These are phyloP conservation scores for Fringilla coelebs DNA, from an alignment of 2,797 vertebrate genomes.

Conservation along the genomic window DNA sequence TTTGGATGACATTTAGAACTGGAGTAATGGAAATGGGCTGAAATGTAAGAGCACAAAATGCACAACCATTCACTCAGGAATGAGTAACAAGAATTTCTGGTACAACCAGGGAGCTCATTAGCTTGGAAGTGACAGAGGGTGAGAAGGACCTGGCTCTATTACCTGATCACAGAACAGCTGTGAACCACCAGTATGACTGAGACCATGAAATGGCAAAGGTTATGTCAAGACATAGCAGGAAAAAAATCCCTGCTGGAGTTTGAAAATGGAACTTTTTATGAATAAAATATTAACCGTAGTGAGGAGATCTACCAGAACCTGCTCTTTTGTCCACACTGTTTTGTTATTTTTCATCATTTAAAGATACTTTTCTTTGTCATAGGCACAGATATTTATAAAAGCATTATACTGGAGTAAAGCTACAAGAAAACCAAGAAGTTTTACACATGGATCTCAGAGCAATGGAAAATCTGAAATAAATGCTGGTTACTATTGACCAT, in stretches of 20 bases:
- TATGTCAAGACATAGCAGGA: not conserved
- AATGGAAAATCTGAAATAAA: not conserved
- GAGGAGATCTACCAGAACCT: not conserved
- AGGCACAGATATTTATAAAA: not conserved
- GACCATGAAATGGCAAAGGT: not conserved
- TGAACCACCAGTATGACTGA: not conserved
- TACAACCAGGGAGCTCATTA: not conserved
- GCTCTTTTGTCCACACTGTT: not conserved
- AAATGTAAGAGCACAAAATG: not conserved
- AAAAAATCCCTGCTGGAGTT: not conserved
- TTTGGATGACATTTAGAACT: not conserved
- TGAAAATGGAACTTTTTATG: not conserved
- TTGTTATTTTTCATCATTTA: not conserved
- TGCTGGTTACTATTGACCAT: not conserved
- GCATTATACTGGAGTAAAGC: not conserved
- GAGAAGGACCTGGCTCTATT: not conserved
- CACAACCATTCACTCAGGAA: not conserved
- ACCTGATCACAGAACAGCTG: not conserved
- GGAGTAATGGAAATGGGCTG: not conserved
- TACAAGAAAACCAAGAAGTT: not conserved
- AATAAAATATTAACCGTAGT: not conserved
- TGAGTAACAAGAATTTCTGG: not conserved
- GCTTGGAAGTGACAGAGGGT: not conserved
- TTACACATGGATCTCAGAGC: not conserved
- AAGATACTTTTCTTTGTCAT: not conserved